Percentiles rank a stretch among this genome's conserved stretches.
Evolutionary conservation across 1,140 invertebrate species (phyloP).

Genomic region (Scaptomyza pallida): DNA sequence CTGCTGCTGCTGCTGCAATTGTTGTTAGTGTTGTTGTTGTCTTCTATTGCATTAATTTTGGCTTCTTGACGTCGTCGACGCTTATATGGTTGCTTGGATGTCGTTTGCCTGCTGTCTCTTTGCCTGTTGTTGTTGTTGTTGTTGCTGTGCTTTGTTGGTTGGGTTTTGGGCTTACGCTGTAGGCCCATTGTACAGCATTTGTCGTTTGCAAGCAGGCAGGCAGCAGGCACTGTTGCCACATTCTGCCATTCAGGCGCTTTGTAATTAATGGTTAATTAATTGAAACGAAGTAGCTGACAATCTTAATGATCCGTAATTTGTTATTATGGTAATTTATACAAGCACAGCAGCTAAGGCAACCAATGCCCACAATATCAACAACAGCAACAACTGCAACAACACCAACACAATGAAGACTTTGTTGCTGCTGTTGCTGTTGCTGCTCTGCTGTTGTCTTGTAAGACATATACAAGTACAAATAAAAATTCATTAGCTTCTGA

Average conservation of each 20-base stretch:
- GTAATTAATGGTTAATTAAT: slow-evolving; percentile 83
- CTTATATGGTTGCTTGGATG: slow-evolving; percentile 66
- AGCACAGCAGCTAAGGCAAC: slow-evolving; percentile 44
- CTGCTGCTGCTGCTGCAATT: slow-evolving; percentile 46
- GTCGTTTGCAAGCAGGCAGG: slow-evolving; percentile 56
- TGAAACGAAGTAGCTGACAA: slow-evolving; percentile 83
- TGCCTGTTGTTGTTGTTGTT: slow-evolving; percentile 24
- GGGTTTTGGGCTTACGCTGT: slow-evolving; percentile 46
- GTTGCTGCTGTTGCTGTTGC: slow-evolving; percentile 29
- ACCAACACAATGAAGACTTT: slow-evolving; percentile 68
- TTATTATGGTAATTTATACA: slow-evolving; percentile 83
- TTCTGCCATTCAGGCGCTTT: slow-evolving; percentile 78
- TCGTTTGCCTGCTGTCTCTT: slow-evolving; percentile 40
- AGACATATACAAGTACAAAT: slow-evolving; percentile 70
- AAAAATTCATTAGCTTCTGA: slow-evolving; percentile 77
- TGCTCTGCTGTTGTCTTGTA: slow-evolving; percentile 67
- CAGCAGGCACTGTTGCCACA: slow-evolving; percentile 64
- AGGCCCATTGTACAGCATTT: slow-evolving; percentile 62
- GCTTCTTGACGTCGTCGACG: slow-evolving; percentile 62
- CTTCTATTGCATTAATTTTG: slow-evolving; percentile 80
- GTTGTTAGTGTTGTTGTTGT: slow-evolving; percentile 45
- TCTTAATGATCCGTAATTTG: slow-evolving; percentile 83
- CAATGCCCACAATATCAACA: slow-evolving; percentile 16
- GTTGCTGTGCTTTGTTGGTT: slow-evolving; percentile 21
- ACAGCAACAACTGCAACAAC: slow-evolving; percentile 42